A percentile compares a stretch with the other conserved stretches of the same genome.
Conservation (phyloP, 2,888 invertebrate species). For the Dryadula phaetusa region DNA sequence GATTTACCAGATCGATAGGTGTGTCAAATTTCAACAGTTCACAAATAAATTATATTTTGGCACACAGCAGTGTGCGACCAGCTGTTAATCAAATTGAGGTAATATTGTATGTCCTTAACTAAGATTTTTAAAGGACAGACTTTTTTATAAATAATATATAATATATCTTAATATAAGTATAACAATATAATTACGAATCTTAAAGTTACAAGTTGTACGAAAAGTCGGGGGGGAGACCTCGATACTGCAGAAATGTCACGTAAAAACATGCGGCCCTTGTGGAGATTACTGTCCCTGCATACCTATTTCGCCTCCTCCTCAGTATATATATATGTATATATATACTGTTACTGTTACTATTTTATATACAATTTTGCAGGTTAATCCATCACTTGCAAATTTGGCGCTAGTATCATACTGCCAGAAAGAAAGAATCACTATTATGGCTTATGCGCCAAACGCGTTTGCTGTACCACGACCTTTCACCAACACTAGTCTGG, state of each 20-base stretch:
- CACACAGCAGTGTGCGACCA: conserved; percentile 81
- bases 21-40: conserved; percentile 90
- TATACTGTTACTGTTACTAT: not conserved
- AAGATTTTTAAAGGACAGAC: no score
- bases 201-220: no score
- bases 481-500: not conserved
- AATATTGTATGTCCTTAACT: conserved; percentile 31
- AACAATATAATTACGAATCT: no score
- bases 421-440: not conserved
- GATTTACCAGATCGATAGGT: conserved; percentile 88
- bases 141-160: no score
- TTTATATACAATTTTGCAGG: not conserved
- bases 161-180: no score
- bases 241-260: no score
- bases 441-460: conserved; percentile 1
- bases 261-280: no score
- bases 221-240: no score
- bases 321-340: not conserved
- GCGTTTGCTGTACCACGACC: not conserved
- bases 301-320: no score
- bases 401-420: conserved; percentile 14
- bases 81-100: conserved; percentile 85
- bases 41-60: conserved; percentile 86
- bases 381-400: conserved; percentile 2
- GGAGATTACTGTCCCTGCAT: no score